Percentiles rank a stretch among this genome's conserved stretches.
Evolutionary conservation across 2,113 vertebrate genomes (phyloP).

Genomic region (Notarius quadriscutis): DNA sequence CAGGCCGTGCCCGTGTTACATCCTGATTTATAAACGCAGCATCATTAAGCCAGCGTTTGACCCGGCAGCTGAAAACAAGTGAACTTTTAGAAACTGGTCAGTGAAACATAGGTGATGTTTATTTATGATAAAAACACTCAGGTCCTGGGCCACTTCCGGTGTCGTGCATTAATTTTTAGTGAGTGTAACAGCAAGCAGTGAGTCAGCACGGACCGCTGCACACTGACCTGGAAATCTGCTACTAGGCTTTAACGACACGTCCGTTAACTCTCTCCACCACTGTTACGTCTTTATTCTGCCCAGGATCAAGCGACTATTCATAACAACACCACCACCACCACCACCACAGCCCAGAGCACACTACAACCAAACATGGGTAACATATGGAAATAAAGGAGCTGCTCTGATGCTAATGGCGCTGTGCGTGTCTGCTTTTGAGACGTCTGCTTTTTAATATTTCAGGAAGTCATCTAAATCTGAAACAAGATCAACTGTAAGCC

Average conservation of each 20-base stretch:
- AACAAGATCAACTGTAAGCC: too few relatives aligned
- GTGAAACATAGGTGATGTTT: background rate
- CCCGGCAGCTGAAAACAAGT: background rate
- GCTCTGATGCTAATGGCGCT: background rate
- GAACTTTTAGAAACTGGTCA: background rate
- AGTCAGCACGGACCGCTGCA: background rate
- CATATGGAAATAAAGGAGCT: background rate
- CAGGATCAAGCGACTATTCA: background rate
- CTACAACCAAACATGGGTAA: background rate
- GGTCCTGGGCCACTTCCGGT: background rate
- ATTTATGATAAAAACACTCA: background rate
- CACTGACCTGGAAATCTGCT: background rate
- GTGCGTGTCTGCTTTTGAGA: background rate
- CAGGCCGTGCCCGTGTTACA: background rate
- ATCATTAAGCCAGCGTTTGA: background rate
- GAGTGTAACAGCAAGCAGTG: conserved; percentile 18
- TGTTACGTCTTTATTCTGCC: background rate
- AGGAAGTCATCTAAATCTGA: background rate
- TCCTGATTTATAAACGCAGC: background rate
- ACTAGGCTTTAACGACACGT: background rate
- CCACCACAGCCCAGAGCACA: background rate
- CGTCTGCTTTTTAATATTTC: background rate
- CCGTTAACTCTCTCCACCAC: background rate
- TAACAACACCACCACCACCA: too few relatives aligned
- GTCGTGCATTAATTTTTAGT: background rate